These are phyloP conservation scores for Syrmaticus mikado DNA, from an alignment of 2,113 vertebrate genomes.

Conservation along the genomic window DNA sequence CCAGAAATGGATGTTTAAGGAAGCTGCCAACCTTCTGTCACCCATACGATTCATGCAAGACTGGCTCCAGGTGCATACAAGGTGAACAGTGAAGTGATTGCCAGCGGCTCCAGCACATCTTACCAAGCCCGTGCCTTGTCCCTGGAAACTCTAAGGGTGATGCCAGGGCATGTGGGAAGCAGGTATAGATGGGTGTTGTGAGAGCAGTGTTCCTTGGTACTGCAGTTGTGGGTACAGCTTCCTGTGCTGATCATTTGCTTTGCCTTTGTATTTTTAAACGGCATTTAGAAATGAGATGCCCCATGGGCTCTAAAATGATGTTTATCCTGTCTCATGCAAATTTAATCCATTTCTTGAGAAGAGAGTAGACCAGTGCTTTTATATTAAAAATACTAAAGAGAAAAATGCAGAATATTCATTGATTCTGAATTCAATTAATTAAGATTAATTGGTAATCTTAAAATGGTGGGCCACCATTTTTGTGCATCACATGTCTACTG, in stretches of 20 bases:
- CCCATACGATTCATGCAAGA: background rate
- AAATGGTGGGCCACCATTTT: background rate
- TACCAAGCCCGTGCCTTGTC: accelerated
- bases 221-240: background rate
- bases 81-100: background rate
- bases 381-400: accelerated
- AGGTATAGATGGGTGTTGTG: background rate
- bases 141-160: background rate
- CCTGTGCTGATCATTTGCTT: background rate
- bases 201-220: background rate
- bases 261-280: background rate
- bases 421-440: no score
- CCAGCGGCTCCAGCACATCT: background rate
- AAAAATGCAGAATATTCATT: background rate
- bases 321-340: background rate
- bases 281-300: background rate
- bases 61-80: background rate
- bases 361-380: accelerated
- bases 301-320: background rate
- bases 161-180: background rate
- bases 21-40: background rate
- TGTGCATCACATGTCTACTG: background rate
- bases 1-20: background rate
- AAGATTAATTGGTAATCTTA: background rate
- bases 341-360: background rate